Evolutionary conservation across 2,888 invertebrate genomes (phyloP).

Genomic region (Phaedon cochleariae): DNA sequence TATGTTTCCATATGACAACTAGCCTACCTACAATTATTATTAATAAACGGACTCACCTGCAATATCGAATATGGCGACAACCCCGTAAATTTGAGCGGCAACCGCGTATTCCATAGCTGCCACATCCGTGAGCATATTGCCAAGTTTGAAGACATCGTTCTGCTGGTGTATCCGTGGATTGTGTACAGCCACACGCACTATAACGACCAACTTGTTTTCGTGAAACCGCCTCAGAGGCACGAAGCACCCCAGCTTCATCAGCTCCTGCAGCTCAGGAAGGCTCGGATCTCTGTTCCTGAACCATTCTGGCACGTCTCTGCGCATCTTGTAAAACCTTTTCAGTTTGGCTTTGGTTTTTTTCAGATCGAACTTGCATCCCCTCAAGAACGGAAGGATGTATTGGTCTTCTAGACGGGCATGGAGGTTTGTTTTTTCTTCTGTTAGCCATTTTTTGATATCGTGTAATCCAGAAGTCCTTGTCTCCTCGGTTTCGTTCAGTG

Average conservation of each 20-base stretch:
- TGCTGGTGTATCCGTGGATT: constrained; percentile 67
- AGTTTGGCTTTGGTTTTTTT: constrained; percentile 67
- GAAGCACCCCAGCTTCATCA: constrained; percentile 66
- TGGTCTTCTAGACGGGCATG: constrained; percentile 63
- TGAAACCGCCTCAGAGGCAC: constrained; percentile 61
- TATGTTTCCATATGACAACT: too few species aligned
- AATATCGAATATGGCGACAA: constrained; percentile 71
- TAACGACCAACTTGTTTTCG: constrained; percentile 66
- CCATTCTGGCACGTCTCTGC: constrained; percentile 66
- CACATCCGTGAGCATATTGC: constrained; percentile 72
- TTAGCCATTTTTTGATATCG: constrained; percentile 63
- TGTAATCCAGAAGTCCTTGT: constrained; percentile 49
- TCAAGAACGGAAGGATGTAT: constrained; percentile 64
- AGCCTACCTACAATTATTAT: too few species aligned
- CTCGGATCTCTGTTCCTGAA: constrained; percentile 67
- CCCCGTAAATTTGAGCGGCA: constrained; percentile 63
- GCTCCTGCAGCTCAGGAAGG: constrained; percentile 65
- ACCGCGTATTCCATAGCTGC: constrained; percentile 62
- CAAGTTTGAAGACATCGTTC: constrained; percentile 70
- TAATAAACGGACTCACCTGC: too few species aligned
- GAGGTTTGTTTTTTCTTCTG: constrained; percentile 59
- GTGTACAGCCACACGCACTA: constrained; percentile 69
- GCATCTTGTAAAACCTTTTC: constrained; percentile 65
- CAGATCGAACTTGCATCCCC: constrained; percentile 68
- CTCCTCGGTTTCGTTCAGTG: constrained; percentile 55